Base-by-base conservation (phyloP, 2,113 vertebrate species). In the Tragelaphus buxtoni region DNA sequence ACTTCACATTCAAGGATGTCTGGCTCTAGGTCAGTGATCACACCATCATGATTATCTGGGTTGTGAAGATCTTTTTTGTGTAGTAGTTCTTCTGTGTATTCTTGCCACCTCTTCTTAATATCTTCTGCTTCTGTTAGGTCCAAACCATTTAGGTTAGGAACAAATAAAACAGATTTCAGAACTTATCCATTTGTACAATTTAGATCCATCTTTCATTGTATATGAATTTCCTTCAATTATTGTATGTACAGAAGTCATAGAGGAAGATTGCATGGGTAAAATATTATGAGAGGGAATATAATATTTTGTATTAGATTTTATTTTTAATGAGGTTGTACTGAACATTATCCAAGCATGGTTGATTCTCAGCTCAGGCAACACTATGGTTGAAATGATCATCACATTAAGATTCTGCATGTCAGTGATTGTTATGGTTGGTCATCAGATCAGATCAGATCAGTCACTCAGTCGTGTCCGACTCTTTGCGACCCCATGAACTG, bases 331-430 rank as follows among this genome's bases (percentile, higher is more conserved):
- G 18, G 0, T 65, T 58, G 7, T 65, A 16, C 7, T 58, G 22
- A 82, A 16, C 18, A 51, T 16, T 28, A 65, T n/a, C 5, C 18
- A 69, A 93, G 11, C 56, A 13, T 26, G 8, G 5, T 60, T 18
- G 35, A 9, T 30, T 51, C 9, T 51, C 63, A 72, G n/a, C 5
- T 72, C 14, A 72, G 42, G 20, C 56, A 51, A 60, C 26, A 51
- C 1, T 28, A 2, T 3, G 1, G 0, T 8, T 20, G 5, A 91
- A 5, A 4, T 0, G 55, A 4, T 72, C 74, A 53, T 60, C 45
- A 14, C 45, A 47, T 7, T 45, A 13, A 63, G 2, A 56, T 5
- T 5, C 6, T n/a, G 17, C 7, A 88, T 28, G 24, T 5, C 2
- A 51, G 7, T 47, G 8, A 74, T 61, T 28, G 4, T 30, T 39